Base-by-base conservation (phyloP, 2,888 invertebrate genomes). In the Meiosimyza decipiens region DNA sequence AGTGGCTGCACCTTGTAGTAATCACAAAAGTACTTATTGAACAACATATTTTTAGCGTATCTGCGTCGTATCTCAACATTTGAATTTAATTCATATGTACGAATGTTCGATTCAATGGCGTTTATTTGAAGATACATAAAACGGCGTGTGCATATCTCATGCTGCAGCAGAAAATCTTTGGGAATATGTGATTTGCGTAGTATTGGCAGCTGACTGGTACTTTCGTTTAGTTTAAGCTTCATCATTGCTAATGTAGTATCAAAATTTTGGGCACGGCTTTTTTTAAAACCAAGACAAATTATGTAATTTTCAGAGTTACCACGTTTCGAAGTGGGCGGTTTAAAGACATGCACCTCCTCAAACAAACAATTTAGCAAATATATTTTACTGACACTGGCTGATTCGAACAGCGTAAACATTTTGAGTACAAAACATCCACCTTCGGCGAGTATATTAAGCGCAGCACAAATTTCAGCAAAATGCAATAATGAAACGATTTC, bases 291-390 rank as follows among this genome's bases (percentile, higher is more conserved):
- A 40, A 91, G 83, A 80, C 94, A 95, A 47, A 98, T 88, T 0
- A 96, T 90, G 83, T 98, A 98, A 0, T 95, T 91, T 87, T 98
- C 98, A 0, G 98, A 98, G 87, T 98, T 98, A 9, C 98, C 98
- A 82, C 94, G 93, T 83, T 96, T 95, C n/a, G 98, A 98, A 0
- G 95, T 95, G 1, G 92, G 92, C 0, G 98, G 98, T 84, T 98
- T 98, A 83, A 92, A 94, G 18, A 95, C 88, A 77, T 91, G 89
- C 0, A 98, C 92, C 82, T 91, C 88, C 49, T 89, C 83, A 84
- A 98, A 98, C 16, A 90, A 80, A 79, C 93, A 92, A 79, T 92
- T 92, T 5, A 98, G 88, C 12, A 98, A 86, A 83, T 93, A 97
- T 68, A 98, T 85, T 6, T 96, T 87, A 75, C 91, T 92, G 0